phyloP scores from a whole-genome alignment of 2,888 invertebrate genomes.

The Amaurobius ferox region DNA sequence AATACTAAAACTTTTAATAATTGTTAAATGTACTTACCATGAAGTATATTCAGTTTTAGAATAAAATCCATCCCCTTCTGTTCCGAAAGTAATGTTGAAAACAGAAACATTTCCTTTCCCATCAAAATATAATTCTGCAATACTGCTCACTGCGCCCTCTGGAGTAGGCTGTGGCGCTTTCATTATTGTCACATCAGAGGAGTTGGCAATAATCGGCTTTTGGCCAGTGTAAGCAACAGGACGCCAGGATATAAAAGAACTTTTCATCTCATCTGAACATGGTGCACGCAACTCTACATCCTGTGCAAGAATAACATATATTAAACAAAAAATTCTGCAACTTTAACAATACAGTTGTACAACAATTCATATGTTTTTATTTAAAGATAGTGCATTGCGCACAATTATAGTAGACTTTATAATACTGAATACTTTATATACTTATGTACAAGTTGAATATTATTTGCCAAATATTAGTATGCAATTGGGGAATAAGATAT shows the following conservation, averaged over 20 bases:
- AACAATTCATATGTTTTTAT: too few relatives aligned
- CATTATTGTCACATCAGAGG: slow-evolving; percentile 44
- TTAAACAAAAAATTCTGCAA: too few relatives aligned
- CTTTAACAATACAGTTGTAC: too few relatives aligned
- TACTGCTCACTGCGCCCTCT: slow-evolving; percentile 8
- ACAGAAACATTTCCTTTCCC: slow-evolving; percentile 4
- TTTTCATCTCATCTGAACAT: slow-evolving; percentile 22
- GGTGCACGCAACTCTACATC: slow-evolving; percentile 29
- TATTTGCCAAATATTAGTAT: too few relatives aligned
- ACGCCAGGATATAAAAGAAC: slow-evolving; percentile 47
- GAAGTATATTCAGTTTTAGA: slow-evolving; percentile 33
- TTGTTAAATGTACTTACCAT: slow-evolving; percentile 41
- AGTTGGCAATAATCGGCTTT: slow-evolving; percentile 30
- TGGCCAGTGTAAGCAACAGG: slow-evolving; percentile 49
- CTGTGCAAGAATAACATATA: too few relatives aligned
- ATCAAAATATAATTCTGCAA: slow-evolving; percentile 50
- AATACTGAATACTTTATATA: too few relatives aligned
- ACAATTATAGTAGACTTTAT: too few relatives aligned
- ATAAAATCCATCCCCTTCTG: slow-evolving; percentile 53
- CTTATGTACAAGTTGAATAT: too few relatives aligned
- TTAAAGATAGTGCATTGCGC: too few relatives aligned
- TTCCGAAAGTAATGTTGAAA: slow-evolving; percentile 58
- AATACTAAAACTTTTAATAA: too few relatives aligned
- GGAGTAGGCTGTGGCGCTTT: not conserved
- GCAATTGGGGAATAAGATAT: too few relatives aligned